A percentile compares a stretch with the other conserved stretches of the same genome.
Evolutionary conservation across 2,888 invertebrate genomes (phyloP).

Genomic region (Achlya flavicornis): DNA sequence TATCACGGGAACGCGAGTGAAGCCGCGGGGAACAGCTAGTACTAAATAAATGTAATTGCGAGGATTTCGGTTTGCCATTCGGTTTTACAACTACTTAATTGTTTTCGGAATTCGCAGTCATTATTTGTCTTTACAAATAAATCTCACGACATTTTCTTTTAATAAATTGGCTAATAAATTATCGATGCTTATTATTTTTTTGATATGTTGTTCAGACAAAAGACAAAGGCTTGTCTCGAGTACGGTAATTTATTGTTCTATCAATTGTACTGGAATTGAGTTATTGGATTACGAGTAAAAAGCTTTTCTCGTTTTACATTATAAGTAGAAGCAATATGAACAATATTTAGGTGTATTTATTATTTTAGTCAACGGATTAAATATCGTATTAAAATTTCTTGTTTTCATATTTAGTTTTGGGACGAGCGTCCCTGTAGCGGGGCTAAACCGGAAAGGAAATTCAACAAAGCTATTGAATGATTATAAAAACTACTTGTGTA

Average conservation of each 20-base stretch:
- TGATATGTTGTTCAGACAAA: not conserved
- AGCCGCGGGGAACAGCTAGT: no score
- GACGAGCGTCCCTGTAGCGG: no score
- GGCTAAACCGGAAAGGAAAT: no score
- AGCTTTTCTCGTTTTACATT: not conserved
- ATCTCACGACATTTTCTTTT: slow-evolving; percentile 1
- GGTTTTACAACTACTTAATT: slow-evolving; percentile 10
- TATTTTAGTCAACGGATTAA: not conserved
- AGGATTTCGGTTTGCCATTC: not conserved
- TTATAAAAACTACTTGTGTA: no score
- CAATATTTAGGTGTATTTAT: not conserved
- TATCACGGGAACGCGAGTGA: no score
- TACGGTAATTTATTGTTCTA: not conserved
- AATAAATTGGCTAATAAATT: not conserved
- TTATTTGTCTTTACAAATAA: slow-evolving; percentile 1
- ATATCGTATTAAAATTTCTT: no score
- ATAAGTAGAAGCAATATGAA: not conserved
- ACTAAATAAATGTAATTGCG: slow-evolving; percentile 12
- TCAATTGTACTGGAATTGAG: not conserved
- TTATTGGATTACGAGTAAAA: not conserved
- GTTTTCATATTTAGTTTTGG: not conserved
- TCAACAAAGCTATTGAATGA: no score
- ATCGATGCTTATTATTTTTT: slow-evolving; percentile 6
- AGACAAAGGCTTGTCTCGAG: not conserved
- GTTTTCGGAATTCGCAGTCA: slow-evolving; percentile 8